Base-by-base conservation (phyloP, 2,888 invertebrate genomes). In the Helobdella robusta region DNA sequence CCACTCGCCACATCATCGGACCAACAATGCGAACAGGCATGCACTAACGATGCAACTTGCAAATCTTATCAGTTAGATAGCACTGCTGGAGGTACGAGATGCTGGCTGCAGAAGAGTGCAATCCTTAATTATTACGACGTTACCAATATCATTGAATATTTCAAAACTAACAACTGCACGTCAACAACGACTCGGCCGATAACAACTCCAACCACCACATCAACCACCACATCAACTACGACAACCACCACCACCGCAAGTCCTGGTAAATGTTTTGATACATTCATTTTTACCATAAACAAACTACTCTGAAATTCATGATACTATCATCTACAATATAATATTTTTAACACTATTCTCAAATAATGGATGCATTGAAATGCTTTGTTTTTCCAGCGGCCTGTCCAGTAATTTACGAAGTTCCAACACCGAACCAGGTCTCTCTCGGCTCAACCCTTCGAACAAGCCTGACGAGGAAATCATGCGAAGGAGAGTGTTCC, bases 401-500 rank as follows among this genome's bases (percentile, higher is more conserved):
- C 18, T 61, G 61, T 15, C 28, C 61, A 1, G 36, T 44, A 2
- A 61, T 61, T 32, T 61, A 61, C 28, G 15, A 34, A 28, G n/a
- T 61, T 8, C 61, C 61, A 18, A 61, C 40, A n/a, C 61, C 61
- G 4, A 46, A 46, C 5, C 46, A 61, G 25, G 25, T 46, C 28
- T 61, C 61, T 28, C 36, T 46, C 18, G 15, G 23, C 20, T 44
- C 61, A 4, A 30, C 28, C 23, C 44, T 23, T 35, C 40, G 40
- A 61, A n/a, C 20, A n/a, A 36, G 46, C 28, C 11, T 36, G 30
- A 61, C 6, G 8, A 23, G 4, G 8, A 50, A 15, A 5, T 20
- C 44, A 2, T 64, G 64, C 56, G 56, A 64, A 56, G 44, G 56
- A 25, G 28, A 32, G 20, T 64, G 64, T 20, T 56, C 56, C 15